Conservation (phyloP, 2,797 vertebrate genomes). For the Dryobates pubescens region DNA sequence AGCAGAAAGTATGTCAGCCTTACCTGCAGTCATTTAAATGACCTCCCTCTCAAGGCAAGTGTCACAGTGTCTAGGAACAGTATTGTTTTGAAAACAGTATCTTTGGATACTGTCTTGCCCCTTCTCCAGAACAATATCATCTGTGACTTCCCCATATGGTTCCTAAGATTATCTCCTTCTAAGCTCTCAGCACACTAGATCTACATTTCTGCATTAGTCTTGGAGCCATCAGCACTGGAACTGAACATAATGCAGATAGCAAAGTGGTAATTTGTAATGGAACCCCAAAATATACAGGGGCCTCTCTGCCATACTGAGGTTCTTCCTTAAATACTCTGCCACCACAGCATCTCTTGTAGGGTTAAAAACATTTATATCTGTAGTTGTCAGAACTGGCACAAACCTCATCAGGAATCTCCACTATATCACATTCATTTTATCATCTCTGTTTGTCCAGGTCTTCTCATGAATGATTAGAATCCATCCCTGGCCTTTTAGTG, state of each 20-base stretch:
- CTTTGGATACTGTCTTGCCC: not conserved
- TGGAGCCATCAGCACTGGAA: not conserved
- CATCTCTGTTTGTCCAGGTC: not conserved
- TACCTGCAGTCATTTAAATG: constrained; percentile 12
- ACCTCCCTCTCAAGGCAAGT: not conserved
- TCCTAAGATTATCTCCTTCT: constrained; percentile 24
- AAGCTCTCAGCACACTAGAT: constrained; percentile 17
- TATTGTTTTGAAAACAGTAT: constrained; percentile 23
- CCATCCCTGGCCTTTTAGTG: not conserved
- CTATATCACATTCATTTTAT: not conserved
- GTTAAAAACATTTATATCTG: not conserved
- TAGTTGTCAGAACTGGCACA: not conserved
- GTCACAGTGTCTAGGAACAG: not conserved
- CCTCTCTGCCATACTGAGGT: not conserved
- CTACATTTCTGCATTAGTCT: not conserved
- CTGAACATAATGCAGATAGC: constrained; percentile 5
- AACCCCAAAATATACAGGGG: not conserved
- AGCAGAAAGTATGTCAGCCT: not conserved
- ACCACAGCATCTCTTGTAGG: not conserved
- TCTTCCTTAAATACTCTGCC: not conserved
- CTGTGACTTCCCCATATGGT: constrained; percentile 30
- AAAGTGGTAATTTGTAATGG: not conserved
- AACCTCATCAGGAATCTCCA: not conserved
- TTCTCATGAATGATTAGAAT: not conserved
- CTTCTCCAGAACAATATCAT: not conserved